Percentiles rank a stretch among this genome's conserved stretches.
Evolutionary conservation across 2,797 vertebrate genomes (phyloP).

Genomic region (Columba guinea): DNA sequence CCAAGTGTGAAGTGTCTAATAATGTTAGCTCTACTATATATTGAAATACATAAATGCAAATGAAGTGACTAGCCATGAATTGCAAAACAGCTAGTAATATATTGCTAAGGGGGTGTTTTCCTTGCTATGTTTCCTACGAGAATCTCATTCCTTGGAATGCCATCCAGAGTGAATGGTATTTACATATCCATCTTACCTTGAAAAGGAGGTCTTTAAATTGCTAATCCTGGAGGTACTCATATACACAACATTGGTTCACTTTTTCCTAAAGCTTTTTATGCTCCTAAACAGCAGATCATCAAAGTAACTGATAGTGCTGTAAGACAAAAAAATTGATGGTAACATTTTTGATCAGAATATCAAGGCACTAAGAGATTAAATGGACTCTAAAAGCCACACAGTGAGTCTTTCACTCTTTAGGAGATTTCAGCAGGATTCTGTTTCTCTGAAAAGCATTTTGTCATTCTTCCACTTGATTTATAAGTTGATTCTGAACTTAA

Average conservation of each 20-base stretch:
- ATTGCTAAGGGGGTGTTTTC: not conserved
- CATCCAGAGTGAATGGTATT: not conserved
- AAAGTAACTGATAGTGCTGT: not conserved
- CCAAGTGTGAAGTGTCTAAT: not conserved
- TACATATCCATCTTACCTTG: not conserved
- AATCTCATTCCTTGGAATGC: not conserved
- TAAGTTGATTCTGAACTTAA: not conserved
- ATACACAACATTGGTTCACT: not conserved
- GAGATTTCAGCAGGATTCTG: not conserved
- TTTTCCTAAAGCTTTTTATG: not conserved
- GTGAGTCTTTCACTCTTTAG: not conserved
- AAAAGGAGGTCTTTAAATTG: not conserved
- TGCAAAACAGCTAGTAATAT: conserved; percentile 22
- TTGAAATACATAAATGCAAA: conserved; percentile 44
- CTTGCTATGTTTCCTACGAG: not conserved
- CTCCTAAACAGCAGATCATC: not conserved
- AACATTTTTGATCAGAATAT: not conserved
- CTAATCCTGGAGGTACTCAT: not conserved
- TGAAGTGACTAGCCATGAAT: conserved; percentile 2
- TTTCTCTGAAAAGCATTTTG: not conserved
- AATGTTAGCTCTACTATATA: conserved; percentile 18
- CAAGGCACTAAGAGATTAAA: not conserved
- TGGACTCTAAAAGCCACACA: not conserved
- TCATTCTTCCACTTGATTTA: not conserved
- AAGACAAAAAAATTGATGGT: not conserved